Percentiles rank a stretch among this genome's conserved stretches.
Conservation (phyloP, 2,888 invertebrate species). For the Eutolmus rufibarbis region DNA sequence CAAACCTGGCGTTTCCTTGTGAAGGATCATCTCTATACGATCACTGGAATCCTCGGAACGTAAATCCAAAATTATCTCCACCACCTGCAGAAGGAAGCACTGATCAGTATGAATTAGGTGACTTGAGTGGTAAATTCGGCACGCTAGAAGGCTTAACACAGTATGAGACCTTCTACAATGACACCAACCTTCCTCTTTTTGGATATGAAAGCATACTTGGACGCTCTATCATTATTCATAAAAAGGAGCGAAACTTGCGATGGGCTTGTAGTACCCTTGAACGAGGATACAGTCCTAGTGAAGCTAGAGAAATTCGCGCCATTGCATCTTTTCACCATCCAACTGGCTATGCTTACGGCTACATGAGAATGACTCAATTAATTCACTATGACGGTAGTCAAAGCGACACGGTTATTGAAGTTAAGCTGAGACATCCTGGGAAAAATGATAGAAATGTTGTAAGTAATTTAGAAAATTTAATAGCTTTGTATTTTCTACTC, state of each 20-base stretch:
- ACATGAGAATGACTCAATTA: conserved; percentile 86
- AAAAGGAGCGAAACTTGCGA: conserved; percentile 69
- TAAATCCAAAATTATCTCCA: conserved; percentile 71
- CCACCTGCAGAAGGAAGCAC: conserved; percentile 72
- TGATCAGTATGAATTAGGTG: conserved; percentile 88
- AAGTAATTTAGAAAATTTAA: conserved; percentile 52
- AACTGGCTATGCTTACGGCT: conserved; percentile 83
- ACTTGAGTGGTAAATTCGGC: conserved; percentile 87
- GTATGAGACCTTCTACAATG: conserved; percentile 72
- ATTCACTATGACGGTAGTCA: conserved; percentile 85
- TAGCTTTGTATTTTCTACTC: not conserved
- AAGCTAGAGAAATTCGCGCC: conserved; percentile 83
- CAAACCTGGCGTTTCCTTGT: conserved; percentile 85
- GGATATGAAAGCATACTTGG: conserved; percentile 84
- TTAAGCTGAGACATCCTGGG: conserved; percentile 87
- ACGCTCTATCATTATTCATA: conserved; percentile 85
- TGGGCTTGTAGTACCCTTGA: conserved; percentile 88
- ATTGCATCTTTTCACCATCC: conserved; percentile 90
- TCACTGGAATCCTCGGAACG: conserved; percentile 85
- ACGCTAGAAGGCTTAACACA: conserved; percentile 71
- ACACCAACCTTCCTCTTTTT: conserved; percentile 81
- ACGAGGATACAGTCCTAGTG: conserved; percentile 86
- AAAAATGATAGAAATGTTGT: conserved; percentile 82
- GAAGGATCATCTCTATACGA: conserved; percentile 81
- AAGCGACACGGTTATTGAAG: conserved; percentile 90